These are phyloP conservation scores for Neodiprion fabricii DNA, from an alignment of 1,140 invertebrate genomes.

Conservation along the genomic window DNA sequence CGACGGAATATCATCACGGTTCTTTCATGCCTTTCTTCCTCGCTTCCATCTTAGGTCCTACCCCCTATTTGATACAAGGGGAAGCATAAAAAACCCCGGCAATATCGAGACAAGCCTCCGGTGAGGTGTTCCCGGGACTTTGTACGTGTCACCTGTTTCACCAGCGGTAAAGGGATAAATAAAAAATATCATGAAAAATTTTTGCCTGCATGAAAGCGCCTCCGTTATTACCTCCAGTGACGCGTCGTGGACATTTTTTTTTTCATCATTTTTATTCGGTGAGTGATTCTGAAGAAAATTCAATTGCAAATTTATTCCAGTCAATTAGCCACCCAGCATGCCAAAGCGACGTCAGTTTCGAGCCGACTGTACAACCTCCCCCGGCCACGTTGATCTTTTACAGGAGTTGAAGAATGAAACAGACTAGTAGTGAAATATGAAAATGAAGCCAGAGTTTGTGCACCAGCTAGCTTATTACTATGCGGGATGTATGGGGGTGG, in stretches of 20 bases:
- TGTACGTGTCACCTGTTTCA: neutral
- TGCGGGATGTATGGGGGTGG: neutral
- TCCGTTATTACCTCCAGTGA: too few species aligned
- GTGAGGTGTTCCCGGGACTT: neutral
- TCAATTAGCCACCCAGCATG: too few species aligned
- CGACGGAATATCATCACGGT: neutral
- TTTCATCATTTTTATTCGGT: neutral
- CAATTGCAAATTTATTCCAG: too few species aligned
- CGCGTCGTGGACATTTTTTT: too few species aligned
- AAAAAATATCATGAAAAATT: neutral
- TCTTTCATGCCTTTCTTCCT: neutral
- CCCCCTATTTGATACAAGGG: neutral
- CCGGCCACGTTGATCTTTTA: too few species aligned
- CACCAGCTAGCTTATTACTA: constrained; percentile 1
- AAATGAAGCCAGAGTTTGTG: constrained; percentile 7
- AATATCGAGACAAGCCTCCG: constrained; percentile 3
- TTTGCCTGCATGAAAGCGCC: neutral
- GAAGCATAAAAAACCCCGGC: neutral
- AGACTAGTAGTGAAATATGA: neutral
- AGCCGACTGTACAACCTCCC: too few species aligned
- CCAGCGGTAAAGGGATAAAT: neutral
- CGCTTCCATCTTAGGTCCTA: neutral
- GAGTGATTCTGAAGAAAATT: neutral
- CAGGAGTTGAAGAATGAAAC: neutral
- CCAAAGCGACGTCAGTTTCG: too few species aligned